phyloP scores from a whole-genome alignment of 2,888 invertebrate species.

The Heliconius cydno region DNA sequence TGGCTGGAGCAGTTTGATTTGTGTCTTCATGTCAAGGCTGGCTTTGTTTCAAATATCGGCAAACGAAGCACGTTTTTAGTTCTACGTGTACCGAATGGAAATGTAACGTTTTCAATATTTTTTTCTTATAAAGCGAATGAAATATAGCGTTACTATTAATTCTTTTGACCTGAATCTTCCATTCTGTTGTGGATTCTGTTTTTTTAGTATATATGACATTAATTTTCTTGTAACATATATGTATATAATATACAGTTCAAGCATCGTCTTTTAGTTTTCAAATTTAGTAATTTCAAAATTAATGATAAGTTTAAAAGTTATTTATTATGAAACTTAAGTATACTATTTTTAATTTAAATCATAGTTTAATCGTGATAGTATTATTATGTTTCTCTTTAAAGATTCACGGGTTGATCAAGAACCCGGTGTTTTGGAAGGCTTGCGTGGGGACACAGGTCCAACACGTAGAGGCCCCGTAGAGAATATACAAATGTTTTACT shows the following conservation, averaged over 20 bases:
- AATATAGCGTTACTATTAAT: conserved; percentile 61
- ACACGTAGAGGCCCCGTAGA: no score
- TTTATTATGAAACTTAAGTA: no score
- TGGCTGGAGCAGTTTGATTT: conserved; percentile 66
- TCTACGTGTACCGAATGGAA: conserved; percentile 69
- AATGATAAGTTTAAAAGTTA: no score
- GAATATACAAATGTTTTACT: no score
- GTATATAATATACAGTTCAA: background rate
- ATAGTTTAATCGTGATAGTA: no score
- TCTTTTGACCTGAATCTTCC: conserved; percentile 50
- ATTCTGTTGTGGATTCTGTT: conserved; percentile 26
- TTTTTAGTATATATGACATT: conserved; percentile 8
- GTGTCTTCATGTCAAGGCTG: conserved; percentile 71
- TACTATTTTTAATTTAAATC: no score
- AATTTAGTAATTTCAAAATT: no score
- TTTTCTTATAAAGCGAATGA: conserved; percentile 65
- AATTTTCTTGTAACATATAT: background rate
- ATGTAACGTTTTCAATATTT: conserved; percentile 70
- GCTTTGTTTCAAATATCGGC: conserved; percentile 75
- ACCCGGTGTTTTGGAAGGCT: no score
- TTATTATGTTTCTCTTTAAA: no score
- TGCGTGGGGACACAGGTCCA: no score
- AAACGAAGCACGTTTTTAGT: conserved; percentile 70
- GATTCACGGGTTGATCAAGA: no score
- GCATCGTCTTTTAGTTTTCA: background rate